Conservation (phyloP, 2,888 invertebrate species). For the Nasonovia ribisnigri region DNA sequence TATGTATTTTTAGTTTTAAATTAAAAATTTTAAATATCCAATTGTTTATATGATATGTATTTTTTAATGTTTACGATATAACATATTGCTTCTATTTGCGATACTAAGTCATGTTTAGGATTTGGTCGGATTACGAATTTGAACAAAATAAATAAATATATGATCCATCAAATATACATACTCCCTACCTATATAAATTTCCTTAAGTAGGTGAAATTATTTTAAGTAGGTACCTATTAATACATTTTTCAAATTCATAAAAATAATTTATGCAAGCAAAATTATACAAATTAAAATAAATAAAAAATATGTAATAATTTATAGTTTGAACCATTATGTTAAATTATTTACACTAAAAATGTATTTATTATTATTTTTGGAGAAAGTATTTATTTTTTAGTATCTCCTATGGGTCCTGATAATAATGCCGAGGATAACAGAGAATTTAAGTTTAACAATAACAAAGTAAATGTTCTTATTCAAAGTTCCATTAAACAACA, state of each 20-base stretch:
- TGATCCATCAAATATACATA: neutral
- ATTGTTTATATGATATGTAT: too few relatives aligned
- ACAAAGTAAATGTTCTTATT: neutral
- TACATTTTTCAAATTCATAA: neutral
- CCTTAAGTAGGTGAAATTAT: neutral
- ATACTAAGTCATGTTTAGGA: neutral
- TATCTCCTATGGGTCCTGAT: neutral
- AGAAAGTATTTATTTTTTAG: neutral
- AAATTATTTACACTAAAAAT: neutral
- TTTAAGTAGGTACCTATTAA: neutral
- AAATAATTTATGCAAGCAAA: too few relatives aligned
- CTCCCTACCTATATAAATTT: neutral
- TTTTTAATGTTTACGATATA: too few relatives aligned
- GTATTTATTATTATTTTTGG: neutral
- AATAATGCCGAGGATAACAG: too few relatives aligned
- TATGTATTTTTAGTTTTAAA: too few relatives aligned
- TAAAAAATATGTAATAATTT: neutral
- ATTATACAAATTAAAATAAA: neutral
- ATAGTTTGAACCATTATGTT: neutral
- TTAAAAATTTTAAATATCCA: too few relatives aligned
- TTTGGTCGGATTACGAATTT: neutral
- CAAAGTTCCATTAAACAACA: neutral
- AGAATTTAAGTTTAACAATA: neutral
- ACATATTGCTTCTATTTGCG: too few relatives aligned
- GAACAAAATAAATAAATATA: neutral